Base-by-base conservation (phyloP, 2,888 invertebrate genomes). In the Caenorhabditis macrosperma region DNA sequence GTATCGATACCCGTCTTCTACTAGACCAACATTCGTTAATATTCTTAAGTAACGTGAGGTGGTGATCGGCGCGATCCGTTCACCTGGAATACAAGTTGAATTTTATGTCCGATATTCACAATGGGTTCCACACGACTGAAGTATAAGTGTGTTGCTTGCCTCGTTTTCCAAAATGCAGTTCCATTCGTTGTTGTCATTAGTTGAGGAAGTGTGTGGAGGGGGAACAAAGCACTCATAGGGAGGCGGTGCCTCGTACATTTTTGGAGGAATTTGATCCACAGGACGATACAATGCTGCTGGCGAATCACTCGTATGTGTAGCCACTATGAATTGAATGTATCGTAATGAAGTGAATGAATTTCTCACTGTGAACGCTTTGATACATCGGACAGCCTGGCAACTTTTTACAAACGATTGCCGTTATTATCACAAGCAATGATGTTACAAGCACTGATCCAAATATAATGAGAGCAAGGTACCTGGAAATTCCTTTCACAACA, bases 211-310 rank as follows among this genome's bases (percentile, higher is more conserved):
- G 7, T 26, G 28, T 10, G 82, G 82, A 10, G 82, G 78, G 1
- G 82, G 77, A 1, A 81, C 82, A 20, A 84, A 84, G 33, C 81
- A 76, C 33, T 85, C 85, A 38, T 84, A 82, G 0, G 84, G 82
- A 9, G 83, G 83, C 22, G 83, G 85, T 10, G 82, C 84, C 74
- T 85, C 85, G 63, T 85, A 85, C 63, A 83, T 81, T 46, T 85
- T 85, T 10, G 85, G 83, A 7, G 85, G 85, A 22, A 85, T 83
- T 28, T 80, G 80, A 60, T 85, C 85, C 1, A 85, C 85, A 2
- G 85, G 85, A 33, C 83, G 78, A 41, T 85, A 85, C 63, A 83
- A 74, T 10, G 76, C 81, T 0, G 82, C 66, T 12, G 81, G 72
- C 0, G 76, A 67, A 17, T 75, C 74, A 28, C 61, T 55, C 15